phyloP scores from a whole-genome alignment of 1,140 invertebrate species.

The Muscidifurax raptorellus region DNA sequence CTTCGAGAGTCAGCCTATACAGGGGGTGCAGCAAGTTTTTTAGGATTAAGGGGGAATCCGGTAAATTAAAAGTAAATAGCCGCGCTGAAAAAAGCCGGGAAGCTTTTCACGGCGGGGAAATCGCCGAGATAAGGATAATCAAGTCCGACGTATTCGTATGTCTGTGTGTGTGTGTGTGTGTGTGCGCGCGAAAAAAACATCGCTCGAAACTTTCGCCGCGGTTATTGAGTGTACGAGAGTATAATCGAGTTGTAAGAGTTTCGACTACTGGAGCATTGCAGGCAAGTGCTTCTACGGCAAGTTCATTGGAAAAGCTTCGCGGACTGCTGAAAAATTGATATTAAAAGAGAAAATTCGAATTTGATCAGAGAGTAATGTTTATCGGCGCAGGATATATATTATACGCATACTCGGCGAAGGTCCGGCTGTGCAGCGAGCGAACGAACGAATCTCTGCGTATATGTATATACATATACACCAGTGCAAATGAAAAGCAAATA shows the following conservation, averaged over 20 bases:
- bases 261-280: background rate
- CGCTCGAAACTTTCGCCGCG: background rate
- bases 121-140: background rate
- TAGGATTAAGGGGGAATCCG: background rate
- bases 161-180: too few relatives aligned
- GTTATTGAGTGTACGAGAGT: background rate
- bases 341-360: background rate
- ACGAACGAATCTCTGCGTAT: background rate
- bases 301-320: too few relatives aligned
- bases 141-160: background rate
- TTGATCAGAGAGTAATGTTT: background rate
- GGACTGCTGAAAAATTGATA: background rate
- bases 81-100: background rate
- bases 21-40: too few relatives aligned
- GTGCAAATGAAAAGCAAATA: conserved; percentile 45
- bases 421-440: background rate
- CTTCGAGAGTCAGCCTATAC: background rate
- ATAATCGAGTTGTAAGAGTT: background rate
- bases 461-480: too few relatives aligned
- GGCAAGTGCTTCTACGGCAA: too few relatives aligned
- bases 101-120: background rate
- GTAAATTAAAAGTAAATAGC: conserved; percentile 42
- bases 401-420: too few relatives aligned
- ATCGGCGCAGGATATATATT: too few relatives aligned
- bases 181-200: background rate